Percentiles rank a stretch among this genome's conserved stretches.
phyloP scores from a whole-genome alignment of 2,113 vertebrate species.

The Echinops telfairi region DNA sequence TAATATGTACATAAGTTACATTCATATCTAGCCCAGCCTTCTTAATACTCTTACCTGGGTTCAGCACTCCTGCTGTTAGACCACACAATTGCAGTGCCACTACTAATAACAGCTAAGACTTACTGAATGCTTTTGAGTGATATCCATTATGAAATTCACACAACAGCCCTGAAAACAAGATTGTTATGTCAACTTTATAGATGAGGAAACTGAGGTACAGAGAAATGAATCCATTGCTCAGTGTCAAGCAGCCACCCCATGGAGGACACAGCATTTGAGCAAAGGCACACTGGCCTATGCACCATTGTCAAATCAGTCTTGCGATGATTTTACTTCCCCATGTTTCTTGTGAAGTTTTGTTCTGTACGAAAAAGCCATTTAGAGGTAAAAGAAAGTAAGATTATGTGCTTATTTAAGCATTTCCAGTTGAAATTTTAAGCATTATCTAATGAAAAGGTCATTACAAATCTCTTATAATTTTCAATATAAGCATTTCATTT shows the following conservation, averaged over 20 bases:
- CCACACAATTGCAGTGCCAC: not conserved
- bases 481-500: not conserved
- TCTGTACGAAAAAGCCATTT: constrained; percentile 4
- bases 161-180: not conserved
- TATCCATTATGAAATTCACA: not conserved
- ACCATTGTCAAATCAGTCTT: not conserved
- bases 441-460: not conserved
- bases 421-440: constrained; percentile 45
- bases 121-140: not conserved
- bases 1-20: not conserved
- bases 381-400: not conserved
- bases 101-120: not conserved
- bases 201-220: not conserved
- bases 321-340: not conserved
- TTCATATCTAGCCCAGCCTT: not conserved
- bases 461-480: not conserved
- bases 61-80: not conserved
- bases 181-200: not conserved
- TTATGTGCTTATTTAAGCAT: not conserved
- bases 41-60: not conserved
- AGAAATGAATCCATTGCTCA: not conserved
- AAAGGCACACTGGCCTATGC: not conserved
- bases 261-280: not conserved
- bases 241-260: not conserved
- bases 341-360: constrained; percentile 12